These are phyloP conservation scores for Eubucco bourcierii DNA, from an alignment of 2,113 vertebrate genomes.

Conservation along the genomic window DNA sequence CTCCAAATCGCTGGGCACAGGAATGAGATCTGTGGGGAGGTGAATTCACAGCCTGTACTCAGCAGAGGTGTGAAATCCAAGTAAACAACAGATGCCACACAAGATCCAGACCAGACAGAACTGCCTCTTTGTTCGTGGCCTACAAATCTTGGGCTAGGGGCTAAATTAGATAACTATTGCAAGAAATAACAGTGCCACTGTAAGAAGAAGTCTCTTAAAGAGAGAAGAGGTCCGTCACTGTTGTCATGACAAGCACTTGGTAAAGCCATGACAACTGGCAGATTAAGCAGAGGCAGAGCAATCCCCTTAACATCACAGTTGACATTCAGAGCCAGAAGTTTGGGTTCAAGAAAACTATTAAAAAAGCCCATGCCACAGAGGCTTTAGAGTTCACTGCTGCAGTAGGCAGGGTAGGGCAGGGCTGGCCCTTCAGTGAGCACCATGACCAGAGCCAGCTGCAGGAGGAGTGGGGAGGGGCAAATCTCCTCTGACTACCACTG, in stretches of 20 bases:
- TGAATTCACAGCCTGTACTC: not conserved
- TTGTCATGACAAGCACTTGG: not conserved
- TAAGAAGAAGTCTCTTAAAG: not conserved
- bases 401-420: not conserved
- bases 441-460: not conserved
- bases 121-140: not conserved
- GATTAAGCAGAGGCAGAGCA: not conserved
- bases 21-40: not conserved
- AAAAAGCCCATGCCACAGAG: not conserved
- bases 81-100: not conserved
- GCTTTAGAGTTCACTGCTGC: accelerated
- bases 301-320: not conserved
- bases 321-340: not conserved
- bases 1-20: not conserved
- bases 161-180: not conserved
- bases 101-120: not conserved
- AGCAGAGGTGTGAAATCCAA: not conserved
- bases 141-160: not conserved
- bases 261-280: not conserved
- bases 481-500: accelerated
- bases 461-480: not conserved
- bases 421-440: not conserved
- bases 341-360: not conserved
- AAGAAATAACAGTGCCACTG: not conserved
- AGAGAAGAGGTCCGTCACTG: not conserved